Evolutionary conservation across 1,140 invertebrate species (phyloP), one percentile per base, ranked within the genome.

Genomic region (Platyscapa corneri): DNA sequence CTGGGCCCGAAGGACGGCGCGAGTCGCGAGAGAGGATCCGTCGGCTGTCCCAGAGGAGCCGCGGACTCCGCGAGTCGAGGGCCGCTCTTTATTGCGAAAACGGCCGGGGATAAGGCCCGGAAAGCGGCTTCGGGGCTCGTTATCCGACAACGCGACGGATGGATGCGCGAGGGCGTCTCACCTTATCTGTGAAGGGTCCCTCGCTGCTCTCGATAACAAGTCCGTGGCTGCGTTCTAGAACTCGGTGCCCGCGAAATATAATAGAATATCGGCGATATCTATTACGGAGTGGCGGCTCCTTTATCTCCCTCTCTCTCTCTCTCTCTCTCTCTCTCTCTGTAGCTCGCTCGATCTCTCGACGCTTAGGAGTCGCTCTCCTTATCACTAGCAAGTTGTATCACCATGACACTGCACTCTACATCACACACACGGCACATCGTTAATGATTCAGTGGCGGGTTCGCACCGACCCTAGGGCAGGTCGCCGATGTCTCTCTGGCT

Each of bases 351-450:
- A n/a, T 46, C 42, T 46, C 5, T 5, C 42, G 12, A 64, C 81
- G 83, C 75, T 86, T 86, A 82, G 86, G 80, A 72, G 83, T 86
- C 83, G 67, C 72, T 79, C 85, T 83, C 81, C 87, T 90, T 90
- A 92, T 90, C 92, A 93, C 92, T 92, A 92, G 34, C 72, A 60
- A 87, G 89, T 92, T 91, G 82, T 65, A 92, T 90, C 92, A 93
- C 92, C 91, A 93, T 90, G 86, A 91, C 92, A 93, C 92, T 92
- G 90, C 92, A 93, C 92, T 90, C 88, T 92, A 91, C 89, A 81
- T 85, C 84, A 93, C 92, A 92, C 90, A 93, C 92, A 93, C 91
- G 90, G 89, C 92, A 93, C 92, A 93, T 93, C 49, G 89, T 91
- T 65, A 65, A 39, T 79, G 49, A 67, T 27, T 23, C 87, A 80